A percentile compares a stretch with the other conserved stretches of the same genome.
phyloP scores from a whole-genome alignment of 2,113 vertebrate genomes.

The Amia ocellicauda region DNA sequence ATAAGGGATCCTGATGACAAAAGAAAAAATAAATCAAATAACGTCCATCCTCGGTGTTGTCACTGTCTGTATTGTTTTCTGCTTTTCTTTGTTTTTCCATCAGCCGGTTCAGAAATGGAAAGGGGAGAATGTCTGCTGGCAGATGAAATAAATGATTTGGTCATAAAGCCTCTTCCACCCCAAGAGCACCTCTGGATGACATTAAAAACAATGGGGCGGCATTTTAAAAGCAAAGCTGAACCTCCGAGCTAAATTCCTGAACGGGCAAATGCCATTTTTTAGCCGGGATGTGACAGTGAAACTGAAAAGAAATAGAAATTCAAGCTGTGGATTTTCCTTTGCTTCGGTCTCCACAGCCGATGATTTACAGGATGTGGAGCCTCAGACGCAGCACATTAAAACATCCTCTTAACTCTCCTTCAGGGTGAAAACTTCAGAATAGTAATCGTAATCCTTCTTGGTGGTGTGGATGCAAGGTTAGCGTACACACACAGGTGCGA shows the following conservation, averaged over 20 bases:
- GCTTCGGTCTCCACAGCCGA: neutral
- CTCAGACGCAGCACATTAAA: neutral
- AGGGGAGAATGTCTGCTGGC: neutral
- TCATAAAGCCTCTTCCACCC: neutral
- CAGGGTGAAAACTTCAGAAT: constrained; percentile 7
- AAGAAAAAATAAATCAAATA: no score
- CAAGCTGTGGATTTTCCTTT: neutral
- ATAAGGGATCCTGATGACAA: no score
- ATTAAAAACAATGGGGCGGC: constrained; percentile 8
- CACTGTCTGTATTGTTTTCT: no score
- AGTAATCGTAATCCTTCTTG: neutral
- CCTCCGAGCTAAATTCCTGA: neutral
- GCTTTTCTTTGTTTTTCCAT: no score
- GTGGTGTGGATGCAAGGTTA: neutral
- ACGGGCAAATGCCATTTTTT: constrained; percentile 15
- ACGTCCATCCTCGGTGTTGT: no score
- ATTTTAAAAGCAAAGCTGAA: constrained; percentile 5
- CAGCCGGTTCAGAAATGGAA: no score
- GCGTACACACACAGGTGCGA: neutral
- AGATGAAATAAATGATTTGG: constrained; percentile 1
- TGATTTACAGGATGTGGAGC: constrained; percentile 10
- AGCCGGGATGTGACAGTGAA: neutral
- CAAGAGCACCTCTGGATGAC: neutral
- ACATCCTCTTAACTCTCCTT: neutral
- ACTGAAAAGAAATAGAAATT: neutral